These are phyloP conservation scores for Camponotus fellah DNA, from an alignment of 2,888 invertebrate species.

Conservation along the genomic window DNA sequence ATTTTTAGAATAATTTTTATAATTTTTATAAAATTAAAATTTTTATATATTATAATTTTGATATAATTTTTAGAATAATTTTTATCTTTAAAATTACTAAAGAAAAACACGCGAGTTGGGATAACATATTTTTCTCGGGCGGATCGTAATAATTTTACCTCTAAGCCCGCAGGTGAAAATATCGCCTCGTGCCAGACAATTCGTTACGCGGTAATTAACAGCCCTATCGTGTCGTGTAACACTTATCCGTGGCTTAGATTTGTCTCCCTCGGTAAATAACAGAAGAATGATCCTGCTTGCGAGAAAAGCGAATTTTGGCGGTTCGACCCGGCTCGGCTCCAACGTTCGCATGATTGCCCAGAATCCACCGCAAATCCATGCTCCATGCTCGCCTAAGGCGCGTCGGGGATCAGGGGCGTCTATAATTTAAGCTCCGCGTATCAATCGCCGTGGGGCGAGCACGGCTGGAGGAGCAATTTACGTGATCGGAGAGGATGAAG, in stretches of 20 bases:
- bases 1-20: neutral
- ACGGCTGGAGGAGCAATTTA: constrained; percentile 73
- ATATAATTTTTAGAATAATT: neutral
- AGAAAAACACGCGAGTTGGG: no score
- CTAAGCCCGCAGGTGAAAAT: constrained; percentile 23
- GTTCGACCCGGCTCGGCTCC: neutral
- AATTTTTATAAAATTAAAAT: no score
- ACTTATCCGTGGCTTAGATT: constrained; percentile 41
- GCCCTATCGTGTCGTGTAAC: constrained; percentile 51
- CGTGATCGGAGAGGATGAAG: constrained; percentile 54
- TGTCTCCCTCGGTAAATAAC: constrained; percentile 25
- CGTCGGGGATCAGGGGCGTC: constrained; percentile 74
- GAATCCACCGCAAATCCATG: constrained; percentile 77
- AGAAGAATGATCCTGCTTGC: constrained; percentile 16
- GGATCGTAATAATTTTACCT: constrained; percentile 26
- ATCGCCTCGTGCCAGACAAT: constrained; percentile 23
- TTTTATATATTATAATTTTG: no score
- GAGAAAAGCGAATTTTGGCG: constrained; percentile 12
- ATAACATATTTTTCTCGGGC: constrained; percentile 6
- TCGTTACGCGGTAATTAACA: constrained; percentile 46
- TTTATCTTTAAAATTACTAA: neutral
- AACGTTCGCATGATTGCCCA: constrained; percentile 68
- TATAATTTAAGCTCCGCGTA: constrained; percentile 83
- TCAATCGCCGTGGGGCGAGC: constrained; percentile 81
- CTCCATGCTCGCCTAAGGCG: constrained; percentile 65